Evolutionary conservation across 2,888 invertebrate genomes (phyloP), one percentile per base, ranked within the genome.

Genomic region (Zaprionus lineosus): DNA sequence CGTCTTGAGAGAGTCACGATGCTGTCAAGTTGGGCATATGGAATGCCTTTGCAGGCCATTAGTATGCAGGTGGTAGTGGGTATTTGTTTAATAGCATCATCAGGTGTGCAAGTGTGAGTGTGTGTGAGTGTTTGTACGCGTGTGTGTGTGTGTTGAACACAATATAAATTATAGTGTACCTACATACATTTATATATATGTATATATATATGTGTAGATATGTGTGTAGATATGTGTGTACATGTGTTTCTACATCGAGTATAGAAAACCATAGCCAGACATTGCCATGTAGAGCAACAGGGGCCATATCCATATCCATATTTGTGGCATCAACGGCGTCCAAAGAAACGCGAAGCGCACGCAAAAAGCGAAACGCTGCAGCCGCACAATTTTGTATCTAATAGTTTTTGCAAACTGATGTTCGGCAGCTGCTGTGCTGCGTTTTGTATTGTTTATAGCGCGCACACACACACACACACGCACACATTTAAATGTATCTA

Each of bases 21-120:
- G 63, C 37, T 28, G 29, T 11, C 66, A 70, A 64, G 50, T 46
- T 59, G 59, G 48, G 53, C 55, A 52, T 51, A 39, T 53, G 58
- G 55, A 37, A 63, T 57, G 55, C 39, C 29, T 19, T 48, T 59
- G 62, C 53, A 55, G 50, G 50, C 57, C 55, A 77, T 77, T 77
- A 81, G 77, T 77, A 77, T 77, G 82, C 77, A 77, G 77, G 65
- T 77, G 77, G 55, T 61, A 33, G 52, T 67, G 40, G 81, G 56
- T 69, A 76, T 74, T 79, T 71, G 64, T 57, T 63, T 77, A 76
- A 81, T 74, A 72, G 66, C 77, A 78, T 74, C 81, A 55, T 55
- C 58, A 55, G 18, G 33, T 48, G 21, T 40, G 48, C 14, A 55
- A 29, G 36, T 44, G 47, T 53, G 21, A 14, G 29, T 46, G 18